A percentile compares a stretch with the other conserved stretches of the same genome.
These are phyloP conservation scores for Mirza zaza DNA, from an alignment of 2,113 vertebrate genomes.

Conservation along the genomic window DNA sequence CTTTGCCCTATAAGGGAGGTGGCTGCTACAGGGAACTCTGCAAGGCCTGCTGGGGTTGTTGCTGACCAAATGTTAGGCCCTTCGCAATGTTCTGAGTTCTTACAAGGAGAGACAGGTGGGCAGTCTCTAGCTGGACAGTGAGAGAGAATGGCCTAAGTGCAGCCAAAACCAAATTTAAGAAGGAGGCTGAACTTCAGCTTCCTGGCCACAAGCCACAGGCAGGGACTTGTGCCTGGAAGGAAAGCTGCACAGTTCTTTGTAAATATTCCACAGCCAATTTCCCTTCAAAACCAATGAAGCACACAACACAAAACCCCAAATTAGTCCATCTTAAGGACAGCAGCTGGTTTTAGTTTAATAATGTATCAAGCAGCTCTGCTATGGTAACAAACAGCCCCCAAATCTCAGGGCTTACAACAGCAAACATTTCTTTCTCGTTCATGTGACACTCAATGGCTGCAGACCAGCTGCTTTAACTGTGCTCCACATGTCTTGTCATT, in stretches of 20 bases:
- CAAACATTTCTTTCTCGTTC: background rate
- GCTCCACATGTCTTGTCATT: background rate
- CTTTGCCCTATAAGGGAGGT: background rate
- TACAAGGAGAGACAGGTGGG: background rate
- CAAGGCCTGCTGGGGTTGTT: background rate
- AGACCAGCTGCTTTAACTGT: background rate
- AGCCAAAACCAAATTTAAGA: background rate
- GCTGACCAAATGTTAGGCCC: background rate
- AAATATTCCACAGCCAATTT: background rate
- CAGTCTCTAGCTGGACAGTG: background rate
- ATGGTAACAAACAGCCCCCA: slow-evolving; percentile 2
- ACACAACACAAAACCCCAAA: background rate
- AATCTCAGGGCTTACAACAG: background rate
- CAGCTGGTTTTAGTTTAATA: slow-evolving; percentile 42
- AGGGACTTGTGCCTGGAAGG: background rate
- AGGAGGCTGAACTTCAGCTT: background rate
- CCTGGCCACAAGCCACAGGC: background rate
- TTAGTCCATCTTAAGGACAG: background rate
- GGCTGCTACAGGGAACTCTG: background rate
- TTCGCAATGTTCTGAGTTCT: background rate
- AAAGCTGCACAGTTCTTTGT: background rate
- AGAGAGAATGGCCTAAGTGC: background rate
- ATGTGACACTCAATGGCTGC: background rate
- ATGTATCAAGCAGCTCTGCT: slow-evolving; percentile 18
- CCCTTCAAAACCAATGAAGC: background rate